Conservation (phyloP, 1,140 invertebrate species). For the Ganaspis sp. region DNA sequence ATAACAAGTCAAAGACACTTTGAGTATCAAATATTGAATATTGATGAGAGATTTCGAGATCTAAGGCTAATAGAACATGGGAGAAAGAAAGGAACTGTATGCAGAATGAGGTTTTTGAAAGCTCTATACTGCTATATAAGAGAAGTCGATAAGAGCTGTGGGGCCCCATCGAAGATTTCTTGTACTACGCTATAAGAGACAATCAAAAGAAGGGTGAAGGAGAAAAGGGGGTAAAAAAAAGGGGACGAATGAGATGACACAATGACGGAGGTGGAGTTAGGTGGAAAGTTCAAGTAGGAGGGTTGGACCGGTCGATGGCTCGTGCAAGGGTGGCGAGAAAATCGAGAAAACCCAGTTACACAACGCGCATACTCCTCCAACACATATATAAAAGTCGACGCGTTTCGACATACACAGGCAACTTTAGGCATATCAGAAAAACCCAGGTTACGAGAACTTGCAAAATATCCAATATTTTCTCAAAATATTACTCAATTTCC, state of each 20-base stretch:
- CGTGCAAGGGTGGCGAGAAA: constrained; percentile 21
- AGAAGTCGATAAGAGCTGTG: neutral
- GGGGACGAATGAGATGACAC: neutral
- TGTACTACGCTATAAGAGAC: neutral
- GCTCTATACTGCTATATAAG: no score
- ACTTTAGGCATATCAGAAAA: no score
- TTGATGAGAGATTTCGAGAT: neutral
- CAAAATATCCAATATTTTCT: no score
- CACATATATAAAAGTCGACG: neutral
- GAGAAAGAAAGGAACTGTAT: neutral
- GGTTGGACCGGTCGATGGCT: constrained; percentile 29
- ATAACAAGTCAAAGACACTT: no score
- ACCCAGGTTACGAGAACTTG: no score
- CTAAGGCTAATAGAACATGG: neutral
- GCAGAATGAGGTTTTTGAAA: neutral
- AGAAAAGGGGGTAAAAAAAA: neutral
- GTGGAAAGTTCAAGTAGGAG: constrained; percentile 14
- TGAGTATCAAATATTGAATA: neutral
- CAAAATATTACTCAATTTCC: no score
- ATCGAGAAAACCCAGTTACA: constrained; percentile 10
- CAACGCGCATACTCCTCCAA: neutral
- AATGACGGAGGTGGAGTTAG: constrained; percentile 12
- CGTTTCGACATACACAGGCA: no score
- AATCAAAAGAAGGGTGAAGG: constrained; percentile 1
- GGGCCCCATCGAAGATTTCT: neutral